Percentiles rank a stretch among this genome's conserved stretches.
phyloP scores from a whole-genome alignment of 1,140 invertebrate species.

The Littorina saxatilis region DNA sequence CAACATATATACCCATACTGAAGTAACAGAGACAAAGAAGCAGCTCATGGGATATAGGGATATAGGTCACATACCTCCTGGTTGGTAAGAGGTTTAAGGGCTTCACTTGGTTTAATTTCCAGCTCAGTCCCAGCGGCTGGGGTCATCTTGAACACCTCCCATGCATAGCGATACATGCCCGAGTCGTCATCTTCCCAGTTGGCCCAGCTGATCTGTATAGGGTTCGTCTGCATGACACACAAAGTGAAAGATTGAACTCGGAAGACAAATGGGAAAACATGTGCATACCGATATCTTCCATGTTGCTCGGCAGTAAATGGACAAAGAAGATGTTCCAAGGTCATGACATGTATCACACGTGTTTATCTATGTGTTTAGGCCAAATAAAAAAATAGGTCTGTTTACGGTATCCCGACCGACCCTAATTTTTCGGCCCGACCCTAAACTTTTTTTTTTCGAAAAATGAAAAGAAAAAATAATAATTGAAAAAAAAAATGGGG shows the following conservation, averaged over 20 bases:
- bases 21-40: no score
- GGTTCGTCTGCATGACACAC: background rate
- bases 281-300: background rate
- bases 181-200: conserved; percentile 51
- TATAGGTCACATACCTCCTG: conserved; percentile 19
- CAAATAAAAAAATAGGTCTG: background rate
- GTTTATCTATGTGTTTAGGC: background rate
- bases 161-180: conserved; percentile 49
- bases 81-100: conserved; percentile 41
- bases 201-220: conserved; percentile 38
- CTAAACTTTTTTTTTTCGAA: no score
- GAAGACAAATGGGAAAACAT: background rate
- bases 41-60: background rate
- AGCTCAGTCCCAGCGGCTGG: conserved; percentile 24
- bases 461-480: no score
- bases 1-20: no score
- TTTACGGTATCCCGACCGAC: no score
- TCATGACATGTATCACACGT: background rate
- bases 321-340: background rate
- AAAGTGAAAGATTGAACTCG: no score
- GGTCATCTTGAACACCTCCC: conserved; percentile 55
- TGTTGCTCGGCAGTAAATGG: background rate
- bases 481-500: no score
- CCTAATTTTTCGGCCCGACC: no score
- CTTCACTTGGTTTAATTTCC: conserved; percentile 24